phyloP scores from a whole-genome alignment of 1,140 invertebrate species.

The Drosophila triauraria region DNA sequence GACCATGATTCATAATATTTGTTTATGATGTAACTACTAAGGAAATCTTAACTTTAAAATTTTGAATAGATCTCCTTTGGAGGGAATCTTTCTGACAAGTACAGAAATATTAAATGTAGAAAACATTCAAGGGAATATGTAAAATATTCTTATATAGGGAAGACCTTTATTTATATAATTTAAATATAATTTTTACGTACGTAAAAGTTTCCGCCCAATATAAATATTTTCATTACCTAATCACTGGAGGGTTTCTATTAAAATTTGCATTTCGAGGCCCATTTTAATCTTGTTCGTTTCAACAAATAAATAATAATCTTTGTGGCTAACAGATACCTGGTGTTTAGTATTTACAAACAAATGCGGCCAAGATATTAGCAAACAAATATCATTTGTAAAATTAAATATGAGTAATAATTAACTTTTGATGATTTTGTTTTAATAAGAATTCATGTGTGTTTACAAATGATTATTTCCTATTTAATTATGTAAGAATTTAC shows the following conservation, averaged over 20 bases:
- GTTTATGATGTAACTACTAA: background rate
- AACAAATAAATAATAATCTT: slow-evolving; percentile 49
- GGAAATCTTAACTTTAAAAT: background rate
- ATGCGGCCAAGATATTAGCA: background rate
- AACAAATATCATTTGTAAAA: background rate
- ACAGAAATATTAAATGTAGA: background rate
- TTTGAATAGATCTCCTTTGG: background rate
- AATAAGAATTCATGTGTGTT: no score
- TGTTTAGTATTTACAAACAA: background rate
- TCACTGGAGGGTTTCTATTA: background rate
- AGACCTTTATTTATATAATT: background rate
- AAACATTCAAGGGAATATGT: no score
- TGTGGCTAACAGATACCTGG: slow-evolving; percentile 53
- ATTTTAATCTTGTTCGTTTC: slow-evolving; percentile 45
- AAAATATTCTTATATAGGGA: no score
- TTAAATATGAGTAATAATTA: background rate
- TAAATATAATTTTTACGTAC: background rate
- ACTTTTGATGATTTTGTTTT: no score
- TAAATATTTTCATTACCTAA: slow-evolving; percentile 3
- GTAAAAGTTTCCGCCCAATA: no score
- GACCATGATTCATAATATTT: background rate
- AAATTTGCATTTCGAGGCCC: slow-evolving; percentile 12
- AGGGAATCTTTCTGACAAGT: background rate
- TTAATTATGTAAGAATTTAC: no score
- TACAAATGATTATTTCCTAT: no score